Base-by-base conservation (phyloP, 2,888 invertebrate genomes). In the Exocentrus adspersus region DNA sequence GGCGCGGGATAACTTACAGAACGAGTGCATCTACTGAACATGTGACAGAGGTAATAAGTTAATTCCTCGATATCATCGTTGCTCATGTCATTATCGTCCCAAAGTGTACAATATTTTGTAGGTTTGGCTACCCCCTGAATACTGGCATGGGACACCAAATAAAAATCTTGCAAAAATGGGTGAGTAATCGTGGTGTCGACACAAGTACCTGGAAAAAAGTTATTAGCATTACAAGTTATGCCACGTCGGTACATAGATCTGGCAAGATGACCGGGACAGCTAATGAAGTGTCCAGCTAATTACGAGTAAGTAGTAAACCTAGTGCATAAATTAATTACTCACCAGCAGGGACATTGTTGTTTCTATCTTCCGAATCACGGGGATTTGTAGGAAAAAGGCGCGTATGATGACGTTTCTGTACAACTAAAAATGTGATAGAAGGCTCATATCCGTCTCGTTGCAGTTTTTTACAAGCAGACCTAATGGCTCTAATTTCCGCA, bases 381-480 rank as follows among this genome's bases (percentile, higher is more conserved):
- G n/a, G 9, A 62, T 81, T 74, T 1, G 75, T 76, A 0, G 86
- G 86, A 68, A 87, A 87, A 14, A 87, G 77, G 45, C 98, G 87
- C 0, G 97, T 95, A 79, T 98, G 98, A 84, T 98, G 98, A 0
- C 98, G 87, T 82, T 99, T 98, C 81, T 98, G 97, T 0, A 98
- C 98, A 6, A 98, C 92, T 42, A 98, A 84, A 81, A 97, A 97
- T 24, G 97, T 92, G 19, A 98, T 89, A 52, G 89, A 87, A 0
- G 97, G 95, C 74, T 89, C 87, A 73, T 88, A 90, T 0, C 80
- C 81, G 3, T 85, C 85, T 0, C 37, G n/a, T 1, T 76, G 66
- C 10, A 78, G 2, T 48, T 52, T 64, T 17, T 78, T 83, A 73
- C 93, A 94, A 0, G 97, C 97, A 42, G 83, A 82, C 76, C 90